Conservation (phyloP, 2,888 invertebrate genomes). For the Argyra leucocephala region DNA sequence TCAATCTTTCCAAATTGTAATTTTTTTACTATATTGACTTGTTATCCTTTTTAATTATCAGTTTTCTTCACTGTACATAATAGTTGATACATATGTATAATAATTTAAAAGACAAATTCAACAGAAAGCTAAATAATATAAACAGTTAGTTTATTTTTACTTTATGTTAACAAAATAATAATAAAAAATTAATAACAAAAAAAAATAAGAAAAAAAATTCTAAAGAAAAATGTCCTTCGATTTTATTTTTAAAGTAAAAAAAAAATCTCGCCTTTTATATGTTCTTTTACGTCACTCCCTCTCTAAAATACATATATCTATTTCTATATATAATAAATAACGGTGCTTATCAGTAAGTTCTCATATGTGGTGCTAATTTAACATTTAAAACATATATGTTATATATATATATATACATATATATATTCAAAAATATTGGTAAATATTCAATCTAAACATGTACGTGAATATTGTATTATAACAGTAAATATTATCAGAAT, state of each 20-base stretch:
- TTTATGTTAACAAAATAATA: neutral
- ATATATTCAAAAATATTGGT: too few relatives aligned
- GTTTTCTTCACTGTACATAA: too few relatives aligned
- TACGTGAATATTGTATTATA: too few relatives aligned
- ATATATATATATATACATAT: too few relatives aligned
- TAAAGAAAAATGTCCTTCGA: neutral
- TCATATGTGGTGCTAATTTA: constrained; percentile 3
- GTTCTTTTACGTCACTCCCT: neutral
- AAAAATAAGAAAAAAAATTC: neutral
- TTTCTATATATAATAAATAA: neutral
- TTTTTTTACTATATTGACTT: too few relatives aligned
- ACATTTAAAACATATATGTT: too few relatives aligned
- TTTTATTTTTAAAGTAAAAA: neutral
- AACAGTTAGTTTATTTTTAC: neutral
- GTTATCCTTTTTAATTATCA: too few relatives aligned
- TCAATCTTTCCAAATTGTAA: too few relatives aligned
- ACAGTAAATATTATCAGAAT: neutral
- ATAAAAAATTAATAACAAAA: neutral
- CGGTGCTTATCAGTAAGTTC: neutral
- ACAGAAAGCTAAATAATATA: neutral
- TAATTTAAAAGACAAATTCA: too few relatives aligned
- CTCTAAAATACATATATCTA: too few relatives aligned
- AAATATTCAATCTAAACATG: too few relatives aligned
- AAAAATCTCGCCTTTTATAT: neutral
- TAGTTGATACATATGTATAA: too few relatives aligned